phyloP scores from a whole-genome alignment of 1,140 invertebrate species.

The Drosophila fuyamai region DNA sequence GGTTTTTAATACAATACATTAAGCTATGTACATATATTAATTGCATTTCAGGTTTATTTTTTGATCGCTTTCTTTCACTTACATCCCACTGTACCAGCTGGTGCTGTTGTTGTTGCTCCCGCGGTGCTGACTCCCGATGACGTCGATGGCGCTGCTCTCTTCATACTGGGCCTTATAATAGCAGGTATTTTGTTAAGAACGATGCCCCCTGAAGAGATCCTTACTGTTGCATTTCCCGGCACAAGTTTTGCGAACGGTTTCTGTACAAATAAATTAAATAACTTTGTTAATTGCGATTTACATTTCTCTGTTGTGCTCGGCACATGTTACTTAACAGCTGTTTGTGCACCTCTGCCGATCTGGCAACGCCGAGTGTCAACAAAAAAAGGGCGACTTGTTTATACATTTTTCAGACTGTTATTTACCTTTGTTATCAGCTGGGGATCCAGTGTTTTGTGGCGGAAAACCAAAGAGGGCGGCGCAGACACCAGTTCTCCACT shows the following conservation, averaged over 20 bases:
- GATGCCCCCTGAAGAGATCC: constrained; percentile 30
- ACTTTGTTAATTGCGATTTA: constrained; percentile 1
- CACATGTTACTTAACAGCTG: constrained; percentile 19
- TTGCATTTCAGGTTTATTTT: too few species aligned
- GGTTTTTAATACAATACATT: too few species aligned
- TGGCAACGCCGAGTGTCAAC: constrained; percentile 17
- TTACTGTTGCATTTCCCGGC: background rate
- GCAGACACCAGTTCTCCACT: constrained; percentile 23
- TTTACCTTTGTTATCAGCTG: constrained; percentile 46
- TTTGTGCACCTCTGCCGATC: background rate
- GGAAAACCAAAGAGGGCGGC: constrained; percentile 15
- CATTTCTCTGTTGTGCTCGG: background rate
- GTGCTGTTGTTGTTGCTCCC: background rate
- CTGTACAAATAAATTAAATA: background rate
- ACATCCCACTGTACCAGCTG: constrained; percentile 20
- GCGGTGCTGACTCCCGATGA: background rate
- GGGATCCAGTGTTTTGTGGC: constrained; percentile 23
- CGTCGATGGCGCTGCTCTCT: constrained; percentile 28
- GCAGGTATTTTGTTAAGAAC: constrained; percentile 64
- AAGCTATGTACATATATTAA: too few species aligned
- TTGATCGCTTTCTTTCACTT: background rate
- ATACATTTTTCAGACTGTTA: constrained; percentile 4
- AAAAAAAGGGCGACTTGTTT: constrained; percentile 4
- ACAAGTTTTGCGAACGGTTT: constrained; percentile 47
- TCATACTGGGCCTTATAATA: constrained; percentile 66